Conservation (phyloP, 1,140 invertebrate genomes). For the Ips nitidus region DNA sequence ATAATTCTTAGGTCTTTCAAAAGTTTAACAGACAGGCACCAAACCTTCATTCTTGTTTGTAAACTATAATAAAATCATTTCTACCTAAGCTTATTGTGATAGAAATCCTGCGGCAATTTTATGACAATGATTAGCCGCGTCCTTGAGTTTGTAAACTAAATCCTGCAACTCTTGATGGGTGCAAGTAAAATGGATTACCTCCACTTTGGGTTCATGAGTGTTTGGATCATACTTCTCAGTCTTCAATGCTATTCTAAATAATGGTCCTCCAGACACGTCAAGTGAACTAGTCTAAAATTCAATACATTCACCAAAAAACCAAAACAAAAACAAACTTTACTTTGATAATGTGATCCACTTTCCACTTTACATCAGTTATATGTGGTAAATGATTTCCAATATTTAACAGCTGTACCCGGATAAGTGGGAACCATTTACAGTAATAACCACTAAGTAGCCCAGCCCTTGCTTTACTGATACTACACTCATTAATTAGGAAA, state of each 20-base stretch:
- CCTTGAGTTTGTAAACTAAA: conserved; percentile 66
- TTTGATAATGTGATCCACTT: conserved; percentile 61
- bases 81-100: neutral
- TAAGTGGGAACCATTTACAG: conserved; percentile 46
- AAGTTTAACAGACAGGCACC: too few species aligned
- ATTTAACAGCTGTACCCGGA: conserved; percentile 53
- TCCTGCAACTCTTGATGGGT: conserved; percentile 66
- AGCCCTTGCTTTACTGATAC: conserved; percentile 44
- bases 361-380: conserved; percentile 67
- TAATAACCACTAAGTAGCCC: conserved; percentile 52
- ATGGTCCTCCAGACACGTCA: conserved; percentile 48
- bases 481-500: conserved; percentile 47
- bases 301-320: conserved; percentile 26
- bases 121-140: conserved; percentile 63
- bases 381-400: conserved; percentile 59
- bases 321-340: conserved; percentile 46
- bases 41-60: too few species aligned
- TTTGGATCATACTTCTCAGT: conserved; percentile 48
- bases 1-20: too few species aligned
- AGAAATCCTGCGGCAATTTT: conserved; percentile 48
- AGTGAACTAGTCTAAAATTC: conserved; percentile 54
- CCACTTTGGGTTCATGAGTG: conserved; percentile 52
- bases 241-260: conserved; percentile 54
- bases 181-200: conserved; percentile 61
- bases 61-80: too few species aligned